A percentile compares a stretch with the other conserved stretches of the same genome.
These are phyloP conservation scores for Acanthornis magna DNA, from an alignment of 2,797 vertebrate genomes.

Conservation along the genomic window DNA sequence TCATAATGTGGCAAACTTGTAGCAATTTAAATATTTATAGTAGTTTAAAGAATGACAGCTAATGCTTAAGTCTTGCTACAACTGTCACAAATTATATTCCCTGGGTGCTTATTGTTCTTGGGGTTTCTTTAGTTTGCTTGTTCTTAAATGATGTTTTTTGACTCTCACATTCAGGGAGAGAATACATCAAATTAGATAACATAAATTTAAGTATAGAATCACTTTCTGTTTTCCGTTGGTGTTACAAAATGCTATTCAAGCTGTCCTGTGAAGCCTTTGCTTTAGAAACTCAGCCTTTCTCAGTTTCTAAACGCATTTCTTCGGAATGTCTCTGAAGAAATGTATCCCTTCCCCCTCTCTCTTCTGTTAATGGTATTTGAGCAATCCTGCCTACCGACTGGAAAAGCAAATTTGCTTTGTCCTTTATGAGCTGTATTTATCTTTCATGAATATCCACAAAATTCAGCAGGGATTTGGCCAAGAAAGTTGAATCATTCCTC, in stretches of 20 bases:
- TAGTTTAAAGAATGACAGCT: not conserved
- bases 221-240: not conserved
- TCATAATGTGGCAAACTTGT: not conserved
- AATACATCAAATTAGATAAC: conserved; percentile 25
- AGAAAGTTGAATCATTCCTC: conserved; percentile 63
- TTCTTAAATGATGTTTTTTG: not conserved
- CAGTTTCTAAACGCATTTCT: not conserved
- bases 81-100: not conserved
- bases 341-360: not conserved
- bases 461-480: conserved; percentile 73
- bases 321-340: not conserved
- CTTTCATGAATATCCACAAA: conserved; percentile 67
- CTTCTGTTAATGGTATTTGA: conserved; percentile 56
- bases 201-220: not conserved
- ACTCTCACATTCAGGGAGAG: conserved; percentile 12
- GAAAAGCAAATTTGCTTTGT: conserved; percentile 74
- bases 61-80: not conserved
- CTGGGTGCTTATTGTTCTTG: not conserved
- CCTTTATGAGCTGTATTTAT: conserved; percentile 70
- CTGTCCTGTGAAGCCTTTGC: not conserved
- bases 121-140: not conserved
- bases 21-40: not conserved
- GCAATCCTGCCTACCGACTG: conserved; percentile 45
- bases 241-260: not conserved
- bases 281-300: not conserved